Percentiles rank a stretch among this genome's conserved stretches.
Conservation (phyloP, 2,888 invertebrate species). For the Prosapia bicincta region DNA sequence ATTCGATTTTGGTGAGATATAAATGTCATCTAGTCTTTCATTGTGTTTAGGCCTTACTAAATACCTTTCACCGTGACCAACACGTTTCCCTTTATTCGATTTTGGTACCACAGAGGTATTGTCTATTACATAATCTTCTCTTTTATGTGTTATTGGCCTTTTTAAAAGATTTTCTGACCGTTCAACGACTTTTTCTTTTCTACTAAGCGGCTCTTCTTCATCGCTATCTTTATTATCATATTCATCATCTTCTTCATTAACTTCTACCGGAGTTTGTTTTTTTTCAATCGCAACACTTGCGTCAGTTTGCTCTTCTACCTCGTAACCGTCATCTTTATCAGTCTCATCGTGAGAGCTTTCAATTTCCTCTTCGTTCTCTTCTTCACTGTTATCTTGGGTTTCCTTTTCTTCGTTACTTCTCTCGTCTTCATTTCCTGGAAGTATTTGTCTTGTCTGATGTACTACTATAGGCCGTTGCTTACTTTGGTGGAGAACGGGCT, state of each 20-base stretch:
- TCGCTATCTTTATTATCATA: conserved; percentile 3
- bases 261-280: conserved; percentile 22
- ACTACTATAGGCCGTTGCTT: neutral
- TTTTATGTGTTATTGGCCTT: neutral
- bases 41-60: conserved; percentile 20
- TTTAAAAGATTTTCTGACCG: neutral
- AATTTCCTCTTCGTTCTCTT: conserved; percentile 4
- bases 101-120: conserved; percentile 4
- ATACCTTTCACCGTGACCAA: neutral
- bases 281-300: conserved; percentile 24
- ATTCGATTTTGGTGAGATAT: conserved; percentile 14
- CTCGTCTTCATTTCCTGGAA: neutral
- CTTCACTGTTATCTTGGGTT: neutral
- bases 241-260: neutral
- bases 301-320: conserved; percentile 18
- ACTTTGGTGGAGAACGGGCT: no score
- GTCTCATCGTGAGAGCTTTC: conserved; percentile 9
- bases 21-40: neutral
- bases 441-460: neutral
- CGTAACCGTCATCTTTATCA: neutral
- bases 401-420: neutral
- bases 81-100: conserved; percentile 28
- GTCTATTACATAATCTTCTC: neutral
- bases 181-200: conserved; percentile 22
- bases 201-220: conserved; percentile 22